Evolutionary conservation across 2,113 vertebrate genomes (phyloP).

Genomic region (Mystacornis crossleyi): DNA sequence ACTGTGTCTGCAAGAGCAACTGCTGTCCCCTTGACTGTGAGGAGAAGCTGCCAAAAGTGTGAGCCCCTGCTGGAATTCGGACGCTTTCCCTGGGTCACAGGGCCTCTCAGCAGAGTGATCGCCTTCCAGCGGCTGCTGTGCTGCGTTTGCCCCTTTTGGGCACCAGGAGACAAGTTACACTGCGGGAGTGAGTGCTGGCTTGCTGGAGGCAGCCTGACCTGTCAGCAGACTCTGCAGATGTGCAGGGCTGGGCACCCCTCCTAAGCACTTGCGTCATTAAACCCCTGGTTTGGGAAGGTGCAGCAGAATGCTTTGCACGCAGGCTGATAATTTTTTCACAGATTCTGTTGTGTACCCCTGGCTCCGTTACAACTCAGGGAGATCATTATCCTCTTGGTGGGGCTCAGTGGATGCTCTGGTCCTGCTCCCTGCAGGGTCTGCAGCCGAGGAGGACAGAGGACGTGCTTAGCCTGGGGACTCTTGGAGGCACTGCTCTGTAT

Average conservation of each 20-base stretch:
- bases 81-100: neutral
- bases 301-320: neutral
- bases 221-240: neutral
- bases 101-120: neutral
- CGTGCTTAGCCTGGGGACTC: neutral
- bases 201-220: neutral
- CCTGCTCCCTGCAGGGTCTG: neutral
- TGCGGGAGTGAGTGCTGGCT: neutral
- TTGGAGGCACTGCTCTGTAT: neutral
- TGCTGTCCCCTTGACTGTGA: neutral
- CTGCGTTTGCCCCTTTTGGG: neutral
- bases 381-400: accelerated
- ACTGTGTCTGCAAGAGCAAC: neutral
- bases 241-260: neutral
- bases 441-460: neutral
- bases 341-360: neutral
- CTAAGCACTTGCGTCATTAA: neutral
- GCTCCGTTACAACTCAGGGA: neutral
- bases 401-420: neutral
- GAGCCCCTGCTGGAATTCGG: neutral
- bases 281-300: neutral
- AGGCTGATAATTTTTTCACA: neutral
- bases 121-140: neutral
- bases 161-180: neutral
- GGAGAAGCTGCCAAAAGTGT: neutral